Base-by-base conservation (phyloP, 2,797 vertebrate genomes). In the Sparus aurata region DNA sequence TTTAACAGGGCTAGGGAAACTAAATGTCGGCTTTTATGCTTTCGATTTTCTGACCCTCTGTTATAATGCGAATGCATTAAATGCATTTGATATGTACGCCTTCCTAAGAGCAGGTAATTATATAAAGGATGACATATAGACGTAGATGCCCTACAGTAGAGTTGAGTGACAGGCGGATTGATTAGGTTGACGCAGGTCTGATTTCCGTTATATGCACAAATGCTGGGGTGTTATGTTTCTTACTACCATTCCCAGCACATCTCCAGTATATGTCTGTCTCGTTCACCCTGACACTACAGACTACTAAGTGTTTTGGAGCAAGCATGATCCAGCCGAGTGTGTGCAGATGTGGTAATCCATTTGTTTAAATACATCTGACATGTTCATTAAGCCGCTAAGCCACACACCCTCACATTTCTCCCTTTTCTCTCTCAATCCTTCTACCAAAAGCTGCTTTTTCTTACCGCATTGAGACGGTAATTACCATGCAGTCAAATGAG, bases 341-440 rank as follows among this genome's bases (percentile, higher is more conserved):
- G 85, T 87, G 80, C 80, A 82, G 86, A 91, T 87, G 88, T 92
- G 79, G 79, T 93, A 93, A 94, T 93, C 92, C 90, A 87, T 94
- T 94, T 94, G 93, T 94, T 95, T 92, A 93, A 94, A 92, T 87
- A 89, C 92, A 92, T 92, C 89, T 91, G 93, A 94, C 92, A 92
- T 83, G 88, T 93, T 93, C 92, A 94, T 95, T 94, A 94, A 87
- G 87, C 85, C 64, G 71, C 92, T 92, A 90, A 94, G 89, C 92
- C 89, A 87, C 87, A 90, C 93, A 84, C 83, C 67, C 88, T 90
- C 90, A 83, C 84, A 83, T 81, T 88, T 86, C 71, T 27, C 60
- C 65, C 73, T 81, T 85, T 88, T 92, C 79, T 79, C 73, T 88
- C 83, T 71, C 89, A 89, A 90, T 91, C 85, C 77, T 79, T 79